Evolutionary conservation across 2,888 invertebrate species (phyloP), one percentile per base, ranked within the genome.

Genomic region (Callinectes sapidus): DNA sequence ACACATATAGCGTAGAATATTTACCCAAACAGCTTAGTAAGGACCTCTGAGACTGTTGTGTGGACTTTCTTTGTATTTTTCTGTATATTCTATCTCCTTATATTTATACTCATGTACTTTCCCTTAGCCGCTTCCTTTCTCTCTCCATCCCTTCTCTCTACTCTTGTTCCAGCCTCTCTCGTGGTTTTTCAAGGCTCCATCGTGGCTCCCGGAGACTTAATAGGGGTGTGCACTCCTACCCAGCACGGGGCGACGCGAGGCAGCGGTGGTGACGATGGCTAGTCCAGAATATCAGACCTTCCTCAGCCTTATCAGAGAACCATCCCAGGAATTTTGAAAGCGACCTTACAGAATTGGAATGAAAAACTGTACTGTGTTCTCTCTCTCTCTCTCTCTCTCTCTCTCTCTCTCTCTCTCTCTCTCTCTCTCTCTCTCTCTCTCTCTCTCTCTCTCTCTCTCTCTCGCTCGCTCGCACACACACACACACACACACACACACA

Each of bases 271-370:
- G 71, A 71, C 71, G 42, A 23, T 39, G 48, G 54, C 13, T 48
- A 87, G 23, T 28, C n/a, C n/a, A n/a, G 87, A 87, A n/a, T 42
- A 42, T n/a, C 48, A 48, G 71, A 71, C n/a, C 71, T 23, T 35
- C 39, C 10, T 18, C 1, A 14, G 18, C 23, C 32, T 89, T 89
- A 89, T 89, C 89, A 35, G 66, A 1, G 6, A 89, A 61, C 23
- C 35, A 66, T 48, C 35, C 39, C 89, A 66, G 28, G 89, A 89
- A 89, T 89, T 89, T 39, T 66, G 61, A 89, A 66, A 89, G 35
- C n/a, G 39, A 66, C 35, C 81, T 10, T 32, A 81, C 81, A 81
- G 71, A 10, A 35, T 35, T 1, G 35, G 81, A n/a, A 81, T 81
- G 81, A 81, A 81, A 81, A 81, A 81, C 81, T 81, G 32, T n/a